A percentile compares a stretch with the other conserved stretches of the same genome.
Conservation (phyloP, 2,797 vertebrate species). For the Cyprinella venusta region DNA sequence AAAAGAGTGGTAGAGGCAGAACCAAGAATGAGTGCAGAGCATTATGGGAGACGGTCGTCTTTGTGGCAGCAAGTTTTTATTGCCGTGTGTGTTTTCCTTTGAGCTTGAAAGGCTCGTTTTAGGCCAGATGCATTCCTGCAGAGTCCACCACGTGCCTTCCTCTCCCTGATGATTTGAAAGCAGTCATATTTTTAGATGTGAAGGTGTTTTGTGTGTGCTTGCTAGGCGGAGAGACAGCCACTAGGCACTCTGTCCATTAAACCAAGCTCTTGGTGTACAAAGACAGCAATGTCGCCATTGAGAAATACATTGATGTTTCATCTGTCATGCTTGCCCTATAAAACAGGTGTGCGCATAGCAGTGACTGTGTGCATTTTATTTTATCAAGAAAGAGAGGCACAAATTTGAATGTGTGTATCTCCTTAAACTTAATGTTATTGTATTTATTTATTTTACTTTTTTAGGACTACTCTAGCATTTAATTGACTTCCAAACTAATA, state of each 20-base stretch:
- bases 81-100: constrained; percentile 21
- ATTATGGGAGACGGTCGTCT: constrained; percentile 42
- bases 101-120: constrained; percentile 60
- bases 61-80: constrained; percentile 52
- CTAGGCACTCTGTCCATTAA: constrained; percentile 36
- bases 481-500: too few species aligned
- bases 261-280: constrained; percentile 12
- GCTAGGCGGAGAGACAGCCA: neutral
- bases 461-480: too few species aligned
- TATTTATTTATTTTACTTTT: neutral
- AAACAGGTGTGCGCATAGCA: neutral
- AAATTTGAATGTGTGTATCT: neutral
- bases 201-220: constrained; percentile 52
- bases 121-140: constrained; percentile 54
- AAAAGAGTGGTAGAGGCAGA: constrained; percentile 66
- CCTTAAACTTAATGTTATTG: neutral
- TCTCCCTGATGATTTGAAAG: constrained; percentile 57
- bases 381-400: neutral
- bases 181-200: constrained; percentile 63
- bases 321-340: neutral
- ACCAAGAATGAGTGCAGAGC: constrained; percentile 67
- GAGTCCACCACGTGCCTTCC: constrained; percentile 50
- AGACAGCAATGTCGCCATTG: neutral
- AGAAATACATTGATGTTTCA: neutral
- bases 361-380: neutral